Evolutionary conservation across 2,113 vertebrate genomes (phyloP), one percentile per base, ranked within the genome.

Genomic region (Poecile atricapillus): DNA sequence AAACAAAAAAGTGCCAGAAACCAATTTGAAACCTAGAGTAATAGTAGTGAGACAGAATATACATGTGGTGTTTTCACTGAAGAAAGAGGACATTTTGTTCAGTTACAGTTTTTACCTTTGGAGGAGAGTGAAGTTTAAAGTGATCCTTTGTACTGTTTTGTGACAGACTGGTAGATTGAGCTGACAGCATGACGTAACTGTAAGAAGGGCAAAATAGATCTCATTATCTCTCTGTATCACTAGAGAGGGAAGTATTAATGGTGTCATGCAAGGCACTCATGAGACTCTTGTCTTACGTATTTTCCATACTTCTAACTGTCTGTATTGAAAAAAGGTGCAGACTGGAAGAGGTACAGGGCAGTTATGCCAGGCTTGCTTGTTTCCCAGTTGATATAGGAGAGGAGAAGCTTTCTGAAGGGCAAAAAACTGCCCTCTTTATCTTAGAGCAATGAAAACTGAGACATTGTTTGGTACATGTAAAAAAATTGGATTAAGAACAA

Each of bases 141-240:
- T 53, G 20, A 47, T 64, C 24, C 62, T 73, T 76, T 44, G 11
- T 71, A 16, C 60, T 78, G 20, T 39, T 85, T 74, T 59, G 43
- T 94, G 83, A 67, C 74, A 93, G 70, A 74, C 11, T 13, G 22
- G 74, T 76, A 64, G 52, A 47, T 46, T 76, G 65, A 91, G 44
- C 56, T 94, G 78, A 41, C 84, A 71, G 58, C 52, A 18, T 79
- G 63, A 84, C 7, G 5, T 28, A 87, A 74, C 39, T 94, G 19
- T 76, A n/a, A 74, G 71, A 76, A 91, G 41, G 67, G 49, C 65
- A 82, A 27, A 82, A 44, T n/a, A 60, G 64, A 77, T 92, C 50
- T 70, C 33, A 49, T 74, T 71, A 62, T 80, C 28, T 74, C 3
- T 73, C 78, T 10, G 3, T 82, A 30, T 85, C 28, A 63, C 6